Percentiles rank a stretch among this genome's conserved stretches.
These are phyloP conservation scores for Mus spretus DNA, from an alignment of 2,797 vertebrate species.

Conservation along the genomic window DNA sequence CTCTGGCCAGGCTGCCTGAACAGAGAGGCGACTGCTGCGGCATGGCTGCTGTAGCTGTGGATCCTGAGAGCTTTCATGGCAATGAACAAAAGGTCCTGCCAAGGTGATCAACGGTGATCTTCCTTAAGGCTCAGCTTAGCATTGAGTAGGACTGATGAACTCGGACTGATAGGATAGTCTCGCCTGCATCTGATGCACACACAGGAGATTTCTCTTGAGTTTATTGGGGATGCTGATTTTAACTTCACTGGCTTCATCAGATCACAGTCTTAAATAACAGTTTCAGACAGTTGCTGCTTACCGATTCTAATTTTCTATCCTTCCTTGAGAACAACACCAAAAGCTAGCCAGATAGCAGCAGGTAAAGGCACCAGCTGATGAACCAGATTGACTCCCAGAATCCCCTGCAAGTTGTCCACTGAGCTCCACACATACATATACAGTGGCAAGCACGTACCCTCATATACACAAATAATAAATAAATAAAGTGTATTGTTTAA, in stretches of 20 bases:
- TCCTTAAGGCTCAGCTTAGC: background rate
- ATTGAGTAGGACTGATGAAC: background rate
- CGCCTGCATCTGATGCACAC: background rate
- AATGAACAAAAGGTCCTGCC: background rate
- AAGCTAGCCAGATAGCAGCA: background rate
- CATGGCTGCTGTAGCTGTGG: accelerated
- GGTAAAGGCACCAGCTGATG: background rate
- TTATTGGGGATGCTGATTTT: background rate
- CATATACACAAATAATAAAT: background rate
- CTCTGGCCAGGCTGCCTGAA: background rate
- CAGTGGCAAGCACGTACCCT: too few relatives aligned
- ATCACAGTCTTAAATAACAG: background rate
- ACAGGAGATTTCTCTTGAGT: background rate
- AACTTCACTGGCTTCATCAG: background rate
- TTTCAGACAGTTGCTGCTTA: background rate
- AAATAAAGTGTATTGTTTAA: background rate
- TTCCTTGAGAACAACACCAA: background rate
- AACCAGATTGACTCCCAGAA: background rate
- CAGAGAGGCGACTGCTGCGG: accelerated
- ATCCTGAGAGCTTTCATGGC: background rate
- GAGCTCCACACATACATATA: background rate
- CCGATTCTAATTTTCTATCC: background rate
- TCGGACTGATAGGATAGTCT: background rate
- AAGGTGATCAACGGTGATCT: background rate
- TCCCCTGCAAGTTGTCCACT: background rate